Conservation (phyloP, 2,888 invertebrate species). For the Yponomeuta evonymella region DNA sequence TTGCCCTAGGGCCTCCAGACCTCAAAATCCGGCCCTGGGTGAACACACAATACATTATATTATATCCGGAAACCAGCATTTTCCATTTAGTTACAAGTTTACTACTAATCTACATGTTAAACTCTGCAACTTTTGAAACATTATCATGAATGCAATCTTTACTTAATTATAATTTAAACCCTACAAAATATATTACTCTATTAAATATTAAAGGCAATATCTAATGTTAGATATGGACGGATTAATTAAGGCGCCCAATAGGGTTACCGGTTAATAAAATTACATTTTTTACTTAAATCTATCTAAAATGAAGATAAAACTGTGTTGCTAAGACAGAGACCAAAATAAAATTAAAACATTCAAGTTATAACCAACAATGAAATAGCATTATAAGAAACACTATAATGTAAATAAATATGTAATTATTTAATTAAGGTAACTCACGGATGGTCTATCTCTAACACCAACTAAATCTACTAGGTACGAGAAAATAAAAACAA, state of each 20-base stretch:
- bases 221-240: slow-evolving; percentile 75
- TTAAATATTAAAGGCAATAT: slow-evolving; percentile 77
- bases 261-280: slow-evolving; percentile 72
- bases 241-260: slow-evolving; percentile 72
- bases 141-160: slow-evolving; percentile 57
- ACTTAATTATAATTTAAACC: slow-evolving; percentile 60
- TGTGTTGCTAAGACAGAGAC: slow-evolving; percentile 10
- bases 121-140: slow-evolving; percentile 62
- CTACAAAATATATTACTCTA: slow-evolving; percentile 77
- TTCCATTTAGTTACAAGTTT: background rate
- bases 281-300: slow-evolving; percentile 38
- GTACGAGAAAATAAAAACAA: slow-evolving; percentile 58
- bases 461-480: slow-evolving; percentile 41
- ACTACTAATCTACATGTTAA: slow-evolving; percentile 39
- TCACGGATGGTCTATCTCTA: slow-evolving; percentile 57
- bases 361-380: slow-evolving; percentile 62
- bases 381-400: slow-evolving; percentile 62
- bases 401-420: slow-evolving; percentile 60
- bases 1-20: too few species aligned
- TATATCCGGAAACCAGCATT: slow-evolving; percentile 13
- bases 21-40: too few species aligned
- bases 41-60: background rate
- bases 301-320: slow-evolving; percentile 10
- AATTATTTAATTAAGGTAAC: slow-evolving; percentile 71
- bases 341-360: slow-evolving; percentile 37